Evolutionary conservation across 2,888 invertebrate genomes (phyloP).

Genomic region (Patella ulyssiponensis): DNA sequence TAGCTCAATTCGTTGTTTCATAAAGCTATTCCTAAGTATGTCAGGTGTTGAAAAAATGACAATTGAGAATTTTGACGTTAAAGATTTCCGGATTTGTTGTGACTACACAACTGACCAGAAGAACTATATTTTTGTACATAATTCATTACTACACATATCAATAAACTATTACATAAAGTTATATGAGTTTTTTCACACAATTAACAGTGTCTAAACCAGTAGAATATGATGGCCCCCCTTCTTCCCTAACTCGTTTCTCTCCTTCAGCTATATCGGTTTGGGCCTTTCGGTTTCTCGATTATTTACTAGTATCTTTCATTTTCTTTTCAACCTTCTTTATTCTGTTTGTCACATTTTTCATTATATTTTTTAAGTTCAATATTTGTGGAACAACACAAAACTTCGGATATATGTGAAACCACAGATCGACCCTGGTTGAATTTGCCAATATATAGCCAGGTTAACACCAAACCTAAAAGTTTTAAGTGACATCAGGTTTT

Average conservation of each 20-base stretch:
- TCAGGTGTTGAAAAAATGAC: not conserved
- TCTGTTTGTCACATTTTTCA: not conserved
- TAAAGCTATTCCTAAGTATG: not conserved
- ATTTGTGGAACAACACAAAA: not conserved
- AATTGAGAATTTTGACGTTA: not conserved
- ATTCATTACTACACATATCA: too few species aligned
- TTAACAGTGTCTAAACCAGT: not conserved
- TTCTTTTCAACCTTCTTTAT: not conserved
- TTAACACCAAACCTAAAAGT: not conserved
- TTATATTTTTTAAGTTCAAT: not conserved
- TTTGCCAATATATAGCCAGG: not conserved
- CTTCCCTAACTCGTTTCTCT: not conserved
- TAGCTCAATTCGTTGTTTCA: too few species aligned
- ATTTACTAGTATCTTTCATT: not conserved
- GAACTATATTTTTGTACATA: too few species aligned
- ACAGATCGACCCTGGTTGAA: not conserved
- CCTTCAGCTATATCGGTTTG: not conserved
- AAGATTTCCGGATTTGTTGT: not conserved
- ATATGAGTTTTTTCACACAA: not conserved
- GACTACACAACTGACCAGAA: not conserved
- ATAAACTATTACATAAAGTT: too few species aligned
- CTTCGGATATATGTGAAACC: not conserved
- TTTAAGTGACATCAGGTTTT: not conserved
- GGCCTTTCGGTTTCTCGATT: not conserved
- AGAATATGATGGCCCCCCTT: not conserved